Base-by-base conservation (phyloP, 2,797 vertebrate species). In the Sebastolobus alascanus region DNA sequence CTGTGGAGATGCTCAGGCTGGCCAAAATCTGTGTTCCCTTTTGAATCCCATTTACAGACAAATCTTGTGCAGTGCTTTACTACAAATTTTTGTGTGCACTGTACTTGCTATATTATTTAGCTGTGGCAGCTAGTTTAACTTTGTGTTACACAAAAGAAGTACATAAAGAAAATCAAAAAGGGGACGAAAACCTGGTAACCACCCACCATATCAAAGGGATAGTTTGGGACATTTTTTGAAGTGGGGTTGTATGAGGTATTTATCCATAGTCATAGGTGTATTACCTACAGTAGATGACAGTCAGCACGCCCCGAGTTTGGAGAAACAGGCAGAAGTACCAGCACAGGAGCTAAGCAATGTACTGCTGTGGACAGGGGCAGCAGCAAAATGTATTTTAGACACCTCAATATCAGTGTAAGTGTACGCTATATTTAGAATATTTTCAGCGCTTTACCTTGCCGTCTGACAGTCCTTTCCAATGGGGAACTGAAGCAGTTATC, bases 1-100 rank as follows among this genome's bases (percentile, higher is more conserved):
- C 90, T 85, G 87, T 72, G 79, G 87, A 91, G 90, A 87, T 46
- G 60, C 71, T 71, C 60, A 8, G 61, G 59, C 60, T 54, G 70
- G 61, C 65, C 82, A 73, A 80, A 89, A 79, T 80, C 79, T 13
- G 31, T 56, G 76, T 75, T 72, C 29, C 61, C 72, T 35, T 79
- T 80, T 76, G 11, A 37, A 77, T 80, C 37, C 54, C 72, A 75
- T 64, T 81, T 46, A 73, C 54, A 31, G 82, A 89, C 61, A 73
- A 59, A 73, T 68, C 58, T 29, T 9, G 33, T 68, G 20, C 25
- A 67, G 20, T 35, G 50, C 50, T 64, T 66, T 69, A 20, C 31
- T 11, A 25, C 29, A 54, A 14, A 64, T 40, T 35, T 69, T 8
- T 37, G 2, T 64, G 66, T 38, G 71, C 13, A 46, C 55, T 65